A percentile compares a stretch with the other conserved stretches of the same genome.
Evolutionary conservation across 2,888 invertebrate genomes (phyloP).

Genomic region (Acleris sparsana): DNA sequence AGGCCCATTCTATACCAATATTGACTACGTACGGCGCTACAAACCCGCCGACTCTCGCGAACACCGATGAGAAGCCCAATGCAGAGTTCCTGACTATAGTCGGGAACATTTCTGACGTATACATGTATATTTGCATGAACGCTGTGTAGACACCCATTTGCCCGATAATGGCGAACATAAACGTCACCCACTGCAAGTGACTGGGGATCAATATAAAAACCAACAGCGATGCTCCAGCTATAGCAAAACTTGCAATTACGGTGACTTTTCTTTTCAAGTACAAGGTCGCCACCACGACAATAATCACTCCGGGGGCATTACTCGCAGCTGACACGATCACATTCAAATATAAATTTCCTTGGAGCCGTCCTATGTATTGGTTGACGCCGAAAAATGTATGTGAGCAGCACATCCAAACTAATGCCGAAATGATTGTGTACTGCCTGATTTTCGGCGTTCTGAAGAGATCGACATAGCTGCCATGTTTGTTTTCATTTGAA

Average conservation of each 20-base stretch:
- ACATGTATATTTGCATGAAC: slow-evolving; percentile 87
- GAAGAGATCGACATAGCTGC: slow-evolving; percentile 85
- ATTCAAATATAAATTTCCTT: slow-evolving; percentile 91
- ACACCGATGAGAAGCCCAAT: slow-evolving; percentile 88
- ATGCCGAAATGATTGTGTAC: slow-evolving; percentile 86
- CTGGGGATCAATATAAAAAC: slow-evolving; percentile 66
- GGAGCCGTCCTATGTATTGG: slow-evolving; percentile 89
- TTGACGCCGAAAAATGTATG: slow-evolving; percentile 93
- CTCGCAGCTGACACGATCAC: slow-evolving; percentile 87
- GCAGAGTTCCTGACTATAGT: slow-evolving; percentile 91
- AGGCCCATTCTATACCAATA: slow-evolving; percentile 68
- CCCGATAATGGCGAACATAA: slow-evolving; percentile 88
- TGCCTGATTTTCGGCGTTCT: slow-evolving; percentile 86
- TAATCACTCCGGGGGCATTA: slow-evolving; percentile 58
- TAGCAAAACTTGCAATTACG: slow-evolving; percentile 58
- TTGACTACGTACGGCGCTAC: slow-evolving; percentile 87
- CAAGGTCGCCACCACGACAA: slow-evolving; percentile 60
- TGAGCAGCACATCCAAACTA: slow-evolving; percentile 91
- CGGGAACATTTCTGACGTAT: slow-evolving; percentile 91
- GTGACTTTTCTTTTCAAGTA: slow-evolving; percentile 63
- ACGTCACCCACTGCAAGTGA: slow-evolving; percentile 67
- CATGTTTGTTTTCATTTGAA: slow-evolving; percentile 51
- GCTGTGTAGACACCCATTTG: slow-evolving; percentile 88
- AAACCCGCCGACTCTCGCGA: slow-evolving; percentile 87
- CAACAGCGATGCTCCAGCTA: slow-evolving; percentile 61